These are phyloP conservation scores for Pyrocoelia pectoralis DNA, from an alignment of 2,888 invertebrate genomes.

Conservation along the genomic window DNA sequence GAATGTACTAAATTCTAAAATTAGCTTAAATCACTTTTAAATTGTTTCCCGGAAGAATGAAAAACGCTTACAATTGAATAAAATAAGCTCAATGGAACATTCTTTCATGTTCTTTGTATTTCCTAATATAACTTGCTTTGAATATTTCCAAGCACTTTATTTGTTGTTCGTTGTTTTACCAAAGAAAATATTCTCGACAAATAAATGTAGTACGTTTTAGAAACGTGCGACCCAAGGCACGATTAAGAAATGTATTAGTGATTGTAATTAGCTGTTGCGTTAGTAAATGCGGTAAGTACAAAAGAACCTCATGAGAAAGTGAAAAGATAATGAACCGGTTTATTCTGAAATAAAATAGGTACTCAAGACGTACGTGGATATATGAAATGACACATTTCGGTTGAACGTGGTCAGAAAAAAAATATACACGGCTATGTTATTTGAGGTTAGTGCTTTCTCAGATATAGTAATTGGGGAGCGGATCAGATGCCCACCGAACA, in stretches of 20 bases:
- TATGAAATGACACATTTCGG: slow-evolving; percentile 43
- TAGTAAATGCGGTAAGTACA: neutral
- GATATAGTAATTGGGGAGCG: slow-evolving; percentile 39
- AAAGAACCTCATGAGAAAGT: slow-evolving; percentile 16
- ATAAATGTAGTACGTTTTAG: too few species aligned
- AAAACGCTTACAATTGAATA: too few species aligned
- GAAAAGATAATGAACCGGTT: slow-evolving; percentile 32
- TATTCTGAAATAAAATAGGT: slow-evolving; percentile 33
- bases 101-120: too few species aligned
- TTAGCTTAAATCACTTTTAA: too few species aligned
- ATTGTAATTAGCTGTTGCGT: neutral
- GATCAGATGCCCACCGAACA: slow-evolving; percentile 35
- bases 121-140: too few species aligned
- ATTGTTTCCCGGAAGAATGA: too few species aligned
- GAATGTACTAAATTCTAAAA: too few species aligned
- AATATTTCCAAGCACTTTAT: too few species aligned
- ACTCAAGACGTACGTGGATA: slow-evolving; percentile 37
- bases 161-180: too few species aligned
- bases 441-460: slow-evolving; percentile 34
- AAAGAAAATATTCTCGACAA: too few species aligned
- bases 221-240: too few species aligned
- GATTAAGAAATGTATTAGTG: neutral
- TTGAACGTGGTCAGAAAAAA: slow-evolving; percentile 42
- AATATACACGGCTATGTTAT: slow-evolving; percentile 37
- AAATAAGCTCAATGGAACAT: too few species aligned